Conservation (phyloP, 2,113 vertebrate genomes). For the Petrocephalus microphthalmus region DNA sequence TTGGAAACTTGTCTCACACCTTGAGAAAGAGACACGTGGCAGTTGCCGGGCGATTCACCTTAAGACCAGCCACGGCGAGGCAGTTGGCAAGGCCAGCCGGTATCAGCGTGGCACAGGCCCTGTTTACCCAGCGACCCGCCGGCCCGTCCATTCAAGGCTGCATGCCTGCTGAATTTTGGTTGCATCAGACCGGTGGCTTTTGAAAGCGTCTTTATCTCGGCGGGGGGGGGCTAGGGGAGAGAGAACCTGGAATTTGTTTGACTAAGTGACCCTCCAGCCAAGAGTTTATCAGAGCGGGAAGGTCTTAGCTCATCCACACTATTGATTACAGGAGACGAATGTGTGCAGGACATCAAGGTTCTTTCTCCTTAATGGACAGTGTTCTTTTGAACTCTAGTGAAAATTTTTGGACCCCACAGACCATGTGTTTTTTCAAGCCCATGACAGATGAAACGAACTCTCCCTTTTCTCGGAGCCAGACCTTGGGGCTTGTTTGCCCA, state of each 20-base stretch:
- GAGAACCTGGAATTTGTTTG: constrained; percentile 82
- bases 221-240: constrained; percentile 47
- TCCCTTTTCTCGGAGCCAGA: constrained; percentile 43
- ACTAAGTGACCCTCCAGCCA: constrained; percentile 72
- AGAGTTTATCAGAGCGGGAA: constrained; percentile 78
- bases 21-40: constrained; percentile 41
- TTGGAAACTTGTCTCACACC: constrained; percentile 25
- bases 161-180: constrained; percentile 79
- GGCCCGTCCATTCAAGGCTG: constrained; percentile 69
- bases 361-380: constrained; percentile 68
- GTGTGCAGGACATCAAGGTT: constrained; percentile 74
- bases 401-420: constrained; percentile 52
- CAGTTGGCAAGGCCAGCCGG: constrained; percentile 37
- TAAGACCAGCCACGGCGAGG: constrained; percentile 34
- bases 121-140: constrained; percentile 72
- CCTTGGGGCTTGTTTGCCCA: constrained; percentile 66
- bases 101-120: constrained; percentile 69
- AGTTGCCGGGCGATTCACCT: constrained; percentile 32
- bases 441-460: constrained; percentile 55
- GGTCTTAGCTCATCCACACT: constrained; percentile 72
- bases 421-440: constrained; percentile 56
- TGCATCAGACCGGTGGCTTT: constrained; percentile 73
- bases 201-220: constrained; percentile 81
- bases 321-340: constrained; percentile 83
- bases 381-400: constrained; percentile 71